phyloP scores from a whole-genome alignment of 2,113 vertebrate species.

The Setophaga kirtlandii region DNA sequence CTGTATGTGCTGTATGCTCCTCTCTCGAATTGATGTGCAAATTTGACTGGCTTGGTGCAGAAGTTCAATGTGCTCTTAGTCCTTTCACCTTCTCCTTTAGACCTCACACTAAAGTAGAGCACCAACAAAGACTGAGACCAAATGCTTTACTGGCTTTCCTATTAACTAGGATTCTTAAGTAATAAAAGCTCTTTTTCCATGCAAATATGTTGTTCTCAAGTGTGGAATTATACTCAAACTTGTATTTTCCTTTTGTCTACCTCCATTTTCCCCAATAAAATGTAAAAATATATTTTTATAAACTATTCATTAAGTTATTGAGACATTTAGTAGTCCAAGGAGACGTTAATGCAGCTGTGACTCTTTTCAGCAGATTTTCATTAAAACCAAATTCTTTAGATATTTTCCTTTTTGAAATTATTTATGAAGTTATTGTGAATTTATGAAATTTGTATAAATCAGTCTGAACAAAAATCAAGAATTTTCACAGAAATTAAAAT shows the following conservation, averaged over 20 bases:
- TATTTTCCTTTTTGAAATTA: not conserved
- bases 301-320: not conserved
- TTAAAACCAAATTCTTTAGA: not conserved
- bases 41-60: not conserved
- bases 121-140: not conserved
- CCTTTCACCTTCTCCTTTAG: not conserved
- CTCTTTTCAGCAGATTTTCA: not conserved
- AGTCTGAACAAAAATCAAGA: not conserved
- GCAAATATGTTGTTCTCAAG: not conserved
- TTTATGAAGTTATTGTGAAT: not conserved
- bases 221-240: not conserved
- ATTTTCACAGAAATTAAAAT: not conserved
- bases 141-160: conserved; percentile 18
- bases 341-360: not conserved
- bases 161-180: not conserved
- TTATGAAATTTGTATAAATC: not conserved
- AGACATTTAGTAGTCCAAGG: not conserved
- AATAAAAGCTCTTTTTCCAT: conserved; percentile 33
- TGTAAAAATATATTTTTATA: conserved; percentile 54
- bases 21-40: not conserved
- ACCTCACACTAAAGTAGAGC: not conserved
- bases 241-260: not conserved
- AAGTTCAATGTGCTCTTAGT: not conserved
- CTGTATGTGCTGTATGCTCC: conserved; percentile 2
- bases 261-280: conserved; percentile 14